A percentile compares a stretch with the other conserved stretches of the same genome.
Conservation (phyloP, 2,888 invertebrate species). For the Liopterus haemorrhoidalis region DNA sequence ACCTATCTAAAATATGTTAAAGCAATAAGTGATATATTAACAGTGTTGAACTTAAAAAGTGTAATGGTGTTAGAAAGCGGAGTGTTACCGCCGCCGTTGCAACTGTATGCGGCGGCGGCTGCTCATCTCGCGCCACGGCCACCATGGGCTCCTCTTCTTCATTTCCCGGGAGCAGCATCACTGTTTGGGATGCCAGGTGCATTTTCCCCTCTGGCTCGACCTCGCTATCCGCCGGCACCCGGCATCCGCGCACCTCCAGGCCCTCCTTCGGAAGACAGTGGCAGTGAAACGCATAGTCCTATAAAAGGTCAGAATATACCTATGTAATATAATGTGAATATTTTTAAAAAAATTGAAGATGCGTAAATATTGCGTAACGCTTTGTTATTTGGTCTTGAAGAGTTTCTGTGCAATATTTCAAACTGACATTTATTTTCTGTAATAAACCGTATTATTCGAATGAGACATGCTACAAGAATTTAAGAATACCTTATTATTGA, state of each 20-base stretch:
- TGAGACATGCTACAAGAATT: no score
- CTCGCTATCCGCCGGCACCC: conserved; percentile 42
- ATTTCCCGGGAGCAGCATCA: conserved; percentile 47
- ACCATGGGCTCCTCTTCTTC: conserved; percentile 45
- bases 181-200: conserved; percentile 47
- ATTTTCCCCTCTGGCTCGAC: conserved; percentile 44
- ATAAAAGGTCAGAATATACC: conserved; percentile 43
- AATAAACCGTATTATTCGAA: no score
- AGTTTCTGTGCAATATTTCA: not conserved
- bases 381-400: not conserved
- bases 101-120: conserved; percentile 65
- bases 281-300: conserved; percentile 44
- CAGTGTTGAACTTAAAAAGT: no score
- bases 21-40: no score
- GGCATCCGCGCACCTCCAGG: conserved; percentile 43
- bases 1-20: no score
- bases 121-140: conserved; percentile 60
- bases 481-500: no score
- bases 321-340: not conserved
- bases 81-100: conserved; percentile 64
- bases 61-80: conserved; percentile 62
- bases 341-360: conserved; percentile 7
- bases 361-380: not conserved
- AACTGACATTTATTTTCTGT: conserved; percentile 3
- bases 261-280: conserved; percentile 46